Base-by-base conservation (phyloP, 2,113 vertebrate species). In the Ornithorhynchus anatinus region DNA sequence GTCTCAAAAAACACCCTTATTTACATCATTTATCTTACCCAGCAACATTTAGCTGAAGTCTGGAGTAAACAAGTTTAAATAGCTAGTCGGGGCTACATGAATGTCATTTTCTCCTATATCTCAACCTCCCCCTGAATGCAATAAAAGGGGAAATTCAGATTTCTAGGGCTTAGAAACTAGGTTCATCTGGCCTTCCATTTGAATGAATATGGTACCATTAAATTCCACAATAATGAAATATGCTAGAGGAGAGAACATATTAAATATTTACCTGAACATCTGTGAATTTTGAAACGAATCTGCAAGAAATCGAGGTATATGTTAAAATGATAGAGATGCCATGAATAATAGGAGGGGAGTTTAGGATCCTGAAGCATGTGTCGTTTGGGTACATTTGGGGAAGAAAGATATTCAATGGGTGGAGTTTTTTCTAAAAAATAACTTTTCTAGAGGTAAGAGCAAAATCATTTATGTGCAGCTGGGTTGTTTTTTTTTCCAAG, bases 51-150 rank as follows among this genome's bases (percentile, higher is more conserved):
- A 52, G 78, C 76, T 88, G 82, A 83, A 87, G 64, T 69, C 33
- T 76, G 77, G 82, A 93, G 88, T 85, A 92, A 92, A 91, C 88
- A 88, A 81, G 57, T 82, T 90, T 86, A 84, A 91, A 86, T 38
- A 42, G 36, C 78, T 87, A 73, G 79, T 57, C 79, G 84, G 33
- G 56, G 62, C 57, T 80, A 72, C 81, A 77, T 39, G 72, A 89
- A 87, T n/a, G 2, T 66, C 79, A 72, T 81, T 86, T 83, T 86
- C 84, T 81, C 75, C 72, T 68, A 48, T 1, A 27, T 40, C 53
- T 79, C 82, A 88, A 88, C 89, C 75, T 76, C 75, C 44, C 81
- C 73, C 54, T 54, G 82, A 80, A 79, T 80, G 88, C 87, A 88
- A 79, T 87, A 84, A 90, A 83, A 89, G 84, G 73, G 84, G 85